These are phyloP conservation scores for Gymnothorax reevesii DNA, from an alignment of 2,797 vertebrate species.

Conservation along the genomic window DNA sequence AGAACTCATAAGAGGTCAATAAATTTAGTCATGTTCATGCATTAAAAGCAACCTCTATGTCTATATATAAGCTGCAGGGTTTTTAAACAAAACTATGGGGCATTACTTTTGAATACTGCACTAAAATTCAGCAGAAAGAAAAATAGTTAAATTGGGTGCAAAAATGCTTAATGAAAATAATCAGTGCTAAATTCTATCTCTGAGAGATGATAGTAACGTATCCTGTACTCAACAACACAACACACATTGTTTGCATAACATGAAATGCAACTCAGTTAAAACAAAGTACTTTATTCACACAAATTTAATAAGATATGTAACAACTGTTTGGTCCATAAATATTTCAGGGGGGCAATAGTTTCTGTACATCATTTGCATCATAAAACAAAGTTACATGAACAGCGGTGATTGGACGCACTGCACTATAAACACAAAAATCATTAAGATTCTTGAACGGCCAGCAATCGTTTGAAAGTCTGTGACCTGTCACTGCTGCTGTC, in stretches of 20 bases:
- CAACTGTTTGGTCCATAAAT: constrained; percentile 99
- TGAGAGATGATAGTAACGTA: constrained; percentile 50
- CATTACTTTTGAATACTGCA: constrained; percentile 87
- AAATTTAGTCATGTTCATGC: constrained; percentile 87
- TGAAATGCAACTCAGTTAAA: constrained; percentile 98
- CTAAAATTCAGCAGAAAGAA: constrained; percentile 58
- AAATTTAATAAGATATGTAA: constrained; percentile 99
- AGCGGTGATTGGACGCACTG: constrained; percentile 99
- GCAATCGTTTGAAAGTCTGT: constrained; percentile 97
- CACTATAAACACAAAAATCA: constrained; percentile 99
- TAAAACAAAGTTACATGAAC: constrained; percentile 99
- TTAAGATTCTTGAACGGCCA: constrained; percentile 97
- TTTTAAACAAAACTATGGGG: constrained; percentile 93
- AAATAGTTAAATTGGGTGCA: constrained; percentile 61
- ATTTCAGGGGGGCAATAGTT: constrained; percentile 99
- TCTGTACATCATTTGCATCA: constrained; percentile 99
- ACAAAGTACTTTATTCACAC: constrained; percentile 99
- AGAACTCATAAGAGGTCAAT: constrained; percentile 80
- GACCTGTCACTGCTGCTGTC: constrained; percentile 95
- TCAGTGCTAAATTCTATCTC: constrained; percentile 50
- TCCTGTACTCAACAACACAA: constrained; percentile 47
- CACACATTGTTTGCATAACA: constrained; percentile 72
- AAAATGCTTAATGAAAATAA: constrained; percentile 60
- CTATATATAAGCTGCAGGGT: constrained; percentile 74
- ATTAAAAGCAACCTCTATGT: constrained; percentile 83